A percentile compares a stretch with the other conserved stretches of the same genome.
These are phyloP conservation scores for Globia sparganii DNA, from an alignment of 2,888 invertebrate species.

Conservation along the genomic window DNA sequence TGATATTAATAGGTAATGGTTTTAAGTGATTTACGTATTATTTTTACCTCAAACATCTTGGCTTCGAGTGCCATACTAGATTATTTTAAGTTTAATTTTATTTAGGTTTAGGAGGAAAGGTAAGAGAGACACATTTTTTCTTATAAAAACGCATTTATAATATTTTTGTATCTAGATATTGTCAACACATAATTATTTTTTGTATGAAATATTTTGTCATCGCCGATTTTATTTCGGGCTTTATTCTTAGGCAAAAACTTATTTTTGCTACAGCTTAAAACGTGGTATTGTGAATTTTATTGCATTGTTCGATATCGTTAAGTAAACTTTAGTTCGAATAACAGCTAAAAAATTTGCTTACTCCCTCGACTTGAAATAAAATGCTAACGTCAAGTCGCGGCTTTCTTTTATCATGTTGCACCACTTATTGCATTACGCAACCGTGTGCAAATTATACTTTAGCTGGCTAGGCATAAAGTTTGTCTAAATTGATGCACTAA, in stretches of 20 bases:
- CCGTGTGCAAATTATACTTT: conserved; percentile 40
- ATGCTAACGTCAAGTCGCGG: conserved; percentile 31
- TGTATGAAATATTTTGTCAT: conserved; percentile 33
- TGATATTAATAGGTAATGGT: conserved; percentile 42
- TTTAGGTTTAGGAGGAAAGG: conserved; percentile 55
- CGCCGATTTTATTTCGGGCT: conserved; percentile 2
- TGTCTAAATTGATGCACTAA: conserved; percentile 74
- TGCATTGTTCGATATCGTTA: conserved; percentile 1
- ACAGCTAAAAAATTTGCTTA: not conserved
- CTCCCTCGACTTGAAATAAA: conserved; percentile 11
- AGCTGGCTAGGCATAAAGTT: conserved; percentile 48
- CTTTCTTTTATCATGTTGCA: conserved; percentile 38
- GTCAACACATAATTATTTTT: conserved; percentile 50
- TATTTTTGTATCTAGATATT: conserved; percentile 39
- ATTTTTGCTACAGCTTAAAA: conserved; percentile 25
- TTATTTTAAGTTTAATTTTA: conserved; percentile 59
- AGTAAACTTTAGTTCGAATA: conserved; percentile 1
- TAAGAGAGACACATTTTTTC: conserved; percentile 35
- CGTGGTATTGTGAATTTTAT: conserved; percentile 26
- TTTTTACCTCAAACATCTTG: conserved; percentile 58
- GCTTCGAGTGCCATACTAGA: conserved; percentile 68
- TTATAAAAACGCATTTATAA: conserved; percentile 44
- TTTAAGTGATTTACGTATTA: conserved; percentile 35
- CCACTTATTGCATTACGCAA: conserved; percentile 24
- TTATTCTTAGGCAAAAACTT: conserved; percentile 11